These are phyloP conservation scores for Ailurus styani DNA, from an alignment of 2,113 vertebrate species.

Conservation along the genomic window DNA sequence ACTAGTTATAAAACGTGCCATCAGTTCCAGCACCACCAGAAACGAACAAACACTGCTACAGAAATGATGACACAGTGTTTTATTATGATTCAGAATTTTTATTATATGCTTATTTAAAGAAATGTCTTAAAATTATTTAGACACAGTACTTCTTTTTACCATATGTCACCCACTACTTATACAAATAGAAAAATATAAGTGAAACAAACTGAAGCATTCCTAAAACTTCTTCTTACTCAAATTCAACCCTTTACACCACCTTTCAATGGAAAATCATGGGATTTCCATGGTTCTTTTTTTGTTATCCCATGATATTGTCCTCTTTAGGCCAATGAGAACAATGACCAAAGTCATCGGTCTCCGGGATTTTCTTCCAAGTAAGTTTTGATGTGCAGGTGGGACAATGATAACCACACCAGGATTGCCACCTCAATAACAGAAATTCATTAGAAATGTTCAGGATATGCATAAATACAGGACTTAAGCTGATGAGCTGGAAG, in stretches of 20 bases:
- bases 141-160: neutral
- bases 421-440: neutral
- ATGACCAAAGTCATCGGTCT: neutral
- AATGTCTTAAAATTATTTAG: neutral
- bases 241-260: neutral
- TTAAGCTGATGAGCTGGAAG: neutral
- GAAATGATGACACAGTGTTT: neutral
- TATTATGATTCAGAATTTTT: neutral
- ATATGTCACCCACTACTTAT: neutral
- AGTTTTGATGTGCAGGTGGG: neutral
- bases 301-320: neutral
- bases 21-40: neutral
- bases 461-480: neutral
- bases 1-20: neutral
- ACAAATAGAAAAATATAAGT: neutral
- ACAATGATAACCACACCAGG: neutral
- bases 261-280: neutral
- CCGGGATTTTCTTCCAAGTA: neutral
- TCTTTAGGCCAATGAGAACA: neutral
- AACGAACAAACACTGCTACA: neutral
- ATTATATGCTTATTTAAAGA: neutral
- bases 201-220: neutral
- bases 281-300: neutral
- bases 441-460: neutral
- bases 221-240: neutral